Base-by-base conservation (phyloP, 1,140 invertebrate species). In the Matsumurasca onukii region DNA sequence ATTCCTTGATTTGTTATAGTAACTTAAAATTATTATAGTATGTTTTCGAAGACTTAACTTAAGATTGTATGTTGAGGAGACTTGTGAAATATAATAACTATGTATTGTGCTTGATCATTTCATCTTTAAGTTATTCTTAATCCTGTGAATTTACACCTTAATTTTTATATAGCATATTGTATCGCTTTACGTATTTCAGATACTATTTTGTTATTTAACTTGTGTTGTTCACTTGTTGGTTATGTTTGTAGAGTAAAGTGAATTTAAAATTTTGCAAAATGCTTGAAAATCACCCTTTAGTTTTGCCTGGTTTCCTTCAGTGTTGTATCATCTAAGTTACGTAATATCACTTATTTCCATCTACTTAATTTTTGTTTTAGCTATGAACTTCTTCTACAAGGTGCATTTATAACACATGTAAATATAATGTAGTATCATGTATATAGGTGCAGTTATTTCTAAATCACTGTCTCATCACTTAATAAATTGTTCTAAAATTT, bases 1-100 rank as follows among this genome's bases (percentile, higher is more conserved):
- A 48, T 39, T 15, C 22, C 27, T 65, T 65, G 39, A 65, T 65
- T 45, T 65, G 62, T 65, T 65, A 65, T 65, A 20, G 31, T 65
- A 5, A 45, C 27, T 65, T 45, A 45, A 65, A 45, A 65, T 59
- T 59, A 29, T 59, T 59, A 59, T 59, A 48, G 31, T 65, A 45
- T 48, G 39, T 45, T 65, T 65, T 65, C 48, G 30, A n/a, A n/a
- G n/a, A 63, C 39, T 15, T 65, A 25, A 31, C 3, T n/a, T n/a
- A 45, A 27, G 48, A 39, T 48, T 65, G 62, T 65, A 65, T 45
- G 62, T 65, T 65, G 62, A 65, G 62, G 62, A 65, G 62, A 65
- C 62, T 34, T 65, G 62, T 65, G 62, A 65, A 65, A 65, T 65
- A 65, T 65, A 65, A 65, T 65, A 45, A 65, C 62, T 65, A 65